Conservation (phyloP, 1,140 invertebrate species). For the Ceratosolen fusciceps region DNA sequence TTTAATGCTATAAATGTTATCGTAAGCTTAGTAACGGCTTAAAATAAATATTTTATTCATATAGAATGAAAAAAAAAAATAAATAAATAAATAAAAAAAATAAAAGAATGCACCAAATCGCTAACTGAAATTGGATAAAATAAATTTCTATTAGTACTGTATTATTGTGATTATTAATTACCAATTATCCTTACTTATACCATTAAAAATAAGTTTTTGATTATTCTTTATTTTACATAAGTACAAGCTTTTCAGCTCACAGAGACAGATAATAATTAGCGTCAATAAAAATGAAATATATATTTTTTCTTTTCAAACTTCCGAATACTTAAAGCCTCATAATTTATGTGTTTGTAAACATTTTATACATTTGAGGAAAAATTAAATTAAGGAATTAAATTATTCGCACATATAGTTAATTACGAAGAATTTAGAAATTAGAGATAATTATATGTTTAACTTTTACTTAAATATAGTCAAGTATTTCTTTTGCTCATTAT, state of each 20-base stretch:
- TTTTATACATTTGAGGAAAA: background rate
- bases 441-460: no score
- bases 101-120: constrained; percentile 4
- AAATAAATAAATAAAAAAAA: background rate
- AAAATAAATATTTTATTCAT: constrained; percentile 25
- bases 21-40: constrained; percentile 8
- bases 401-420: no score
- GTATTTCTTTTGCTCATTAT: no score
- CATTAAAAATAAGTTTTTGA: background rate
- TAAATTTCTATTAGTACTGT: constrained; percentile 34
- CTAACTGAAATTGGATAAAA: constrained; percentile 16
- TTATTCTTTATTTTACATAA: background rate
- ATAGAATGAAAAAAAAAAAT: constrained; percentile 10
- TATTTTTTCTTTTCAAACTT: no score
- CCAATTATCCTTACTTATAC: background rate
- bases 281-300: no score
- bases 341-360: background rate
- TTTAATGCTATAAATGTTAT: constrained; percentile 32
- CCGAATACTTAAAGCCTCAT: no score
- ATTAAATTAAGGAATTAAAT: no score
- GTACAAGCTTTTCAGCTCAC: no score
- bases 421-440: no score
- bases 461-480: no score
- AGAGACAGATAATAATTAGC: no score
- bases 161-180: background rate